Percentiles rank a stretch among this genome's conserved stretches.
These are phyloP conservation scores for Trogon surrucura DNA, from an alignment of 2,113 vertebrate genomes.

Conservation along the genomic window DNA sequence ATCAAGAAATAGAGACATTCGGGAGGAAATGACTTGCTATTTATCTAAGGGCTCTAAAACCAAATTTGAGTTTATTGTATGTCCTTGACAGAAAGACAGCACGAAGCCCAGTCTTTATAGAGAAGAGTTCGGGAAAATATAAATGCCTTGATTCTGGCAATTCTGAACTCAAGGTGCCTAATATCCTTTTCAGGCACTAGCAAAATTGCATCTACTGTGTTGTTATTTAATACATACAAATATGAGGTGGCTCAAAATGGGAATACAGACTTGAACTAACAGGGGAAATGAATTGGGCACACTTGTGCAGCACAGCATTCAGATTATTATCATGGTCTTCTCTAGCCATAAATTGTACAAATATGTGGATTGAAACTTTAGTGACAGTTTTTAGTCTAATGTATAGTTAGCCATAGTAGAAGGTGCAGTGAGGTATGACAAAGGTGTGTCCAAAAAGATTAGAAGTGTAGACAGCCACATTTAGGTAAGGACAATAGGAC, in stretches of 20 bases:
- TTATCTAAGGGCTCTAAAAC: not conserved
- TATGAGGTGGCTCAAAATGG: not conserved
- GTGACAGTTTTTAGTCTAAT: not conserved
- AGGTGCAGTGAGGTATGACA: not conserved
- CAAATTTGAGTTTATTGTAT: slow-evolving; percentile 14
- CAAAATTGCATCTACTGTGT: not conserved
- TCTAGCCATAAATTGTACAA: not conserved
- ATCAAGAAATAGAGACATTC: slow-evolving; percentile 28
- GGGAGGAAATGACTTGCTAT: slow-evolving; percentile 49
- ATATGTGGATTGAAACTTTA: not conserved
- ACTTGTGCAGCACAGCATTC: not conserved
- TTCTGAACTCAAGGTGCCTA: not conserved
- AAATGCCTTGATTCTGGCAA: not conserved
- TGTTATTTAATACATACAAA: not conserved
- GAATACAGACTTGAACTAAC: not conserved
- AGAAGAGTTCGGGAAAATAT: not conserved
- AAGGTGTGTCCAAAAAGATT: not conserved
- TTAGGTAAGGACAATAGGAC: not conserved
- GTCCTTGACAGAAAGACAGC: slow-evolving; percentile 30
- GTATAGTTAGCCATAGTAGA: not conserved
- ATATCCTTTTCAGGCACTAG: not conserved
- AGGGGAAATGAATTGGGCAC: not conserved
- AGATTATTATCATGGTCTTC: not conserved
- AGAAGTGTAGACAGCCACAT: not conserved
- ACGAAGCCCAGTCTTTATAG: not conserved